Conservation (phyloP, 2,888 invertebrate genomes). For the Aspidiotus rigidus region DNA sequence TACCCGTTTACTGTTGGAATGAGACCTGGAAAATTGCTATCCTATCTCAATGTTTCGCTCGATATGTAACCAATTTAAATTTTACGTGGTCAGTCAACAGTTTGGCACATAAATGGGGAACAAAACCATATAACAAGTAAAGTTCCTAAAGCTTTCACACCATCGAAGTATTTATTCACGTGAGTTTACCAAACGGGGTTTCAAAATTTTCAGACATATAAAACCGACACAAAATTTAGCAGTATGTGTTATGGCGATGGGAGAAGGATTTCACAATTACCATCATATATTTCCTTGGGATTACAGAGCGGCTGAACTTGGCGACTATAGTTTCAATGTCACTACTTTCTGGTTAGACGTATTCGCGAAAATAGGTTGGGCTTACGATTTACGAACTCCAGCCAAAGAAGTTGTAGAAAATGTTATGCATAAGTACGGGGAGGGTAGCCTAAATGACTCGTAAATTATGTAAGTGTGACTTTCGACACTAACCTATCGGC, state of each 20-base stretch:
- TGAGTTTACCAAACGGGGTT: not conserved
- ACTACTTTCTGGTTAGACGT: conserved; percentile 52
- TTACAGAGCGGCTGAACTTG: conserved; percentile 82
- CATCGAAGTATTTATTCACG: not conserved
- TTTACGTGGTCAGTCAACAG: conserved; percentile 86
- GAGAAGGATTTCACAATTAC: conserved; percentile 91
- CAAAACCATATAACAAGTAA: conserved; percentile 56
- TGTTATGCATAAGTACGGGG: not conserved
- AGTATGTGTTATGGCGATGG: conserved; percentile 64
- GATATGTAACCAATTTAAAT: conserved; percentile 68
- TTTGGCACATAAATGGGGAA: conserved; percentile 70
- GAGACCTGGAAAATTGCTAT: conserved; percentile 48
- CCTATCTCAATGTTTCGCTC: conserved; percentile 50
- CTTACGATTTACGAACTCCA: conserved; percentile 63
- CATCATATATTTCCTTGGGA: conserved; percentile 91
- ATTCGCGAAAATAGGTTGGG: conserved; percentile 52
- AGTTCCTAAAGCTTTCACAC: not conserved
- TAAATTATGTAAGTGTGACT: no score
- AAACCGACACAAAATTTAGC: conserved; percentile 67
- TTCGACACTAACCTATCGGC: no score
- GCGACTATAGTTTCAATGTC: conserved; percentile 47
- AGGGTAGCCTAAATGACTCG: not conserved
- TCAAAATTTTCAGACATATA: conserved; percentile 51
- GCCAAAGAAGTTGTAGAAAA: conserved; percentile 48
- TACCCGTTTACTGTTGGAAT: conserved; percentile 51